Percentiles rank a stretch among this genome's conserved stretches.
Conservation (phyloP, 2,797 vertebrate species). For the Platalea minor region DNA sequence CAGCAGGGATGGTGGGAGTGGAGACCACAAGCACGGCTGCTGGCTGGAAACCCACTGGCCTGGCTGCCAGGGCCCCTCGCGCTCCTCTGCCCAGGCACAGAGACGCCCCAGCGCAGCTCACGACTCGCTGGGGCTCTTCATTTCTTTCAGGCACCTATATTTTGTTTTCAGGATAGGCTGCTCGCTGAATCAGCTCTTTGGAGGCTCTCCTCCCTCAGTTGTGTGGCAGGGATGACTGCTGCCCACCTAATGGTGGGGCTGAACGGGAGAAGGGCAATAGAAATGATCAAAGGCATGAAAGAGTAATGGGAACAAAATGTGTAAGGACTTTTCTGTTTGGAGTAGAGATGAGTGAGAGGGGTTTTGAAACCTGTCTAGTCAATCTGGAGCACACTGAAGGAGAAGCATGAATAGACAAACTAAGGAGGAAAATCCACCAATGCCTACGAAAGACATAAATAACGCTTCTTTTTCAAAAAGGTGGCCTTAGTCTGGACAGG, state of each 20-base stretch:
- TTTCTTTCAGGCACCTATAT: not conserved
- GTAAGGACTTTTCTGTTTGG: not conserved
- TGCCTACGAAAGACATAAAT: not conserved
- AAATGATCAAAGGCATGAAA: not conserved
- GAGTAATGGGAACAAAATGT: not conserved
- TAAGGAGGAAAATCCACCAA: not conserved
- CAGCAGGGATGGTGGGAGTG: not conserved
- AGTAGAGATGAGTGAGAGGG: not conserved
- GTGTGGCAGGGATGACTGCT: not conserved
- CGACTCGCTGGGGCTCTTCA: accelerated
- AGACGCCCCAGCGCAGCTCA: not conserved
- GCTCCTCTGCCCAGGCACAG: not conserved
- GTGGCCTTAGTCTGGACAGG: not conserved
- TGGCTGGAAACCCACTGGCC: not conserved
- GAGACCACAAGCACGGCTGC: not conserved
- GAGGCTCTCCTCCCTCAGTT: not conserved
- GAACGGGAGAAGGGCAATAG: not conserved
- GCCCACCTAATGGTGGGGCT: not conserved
- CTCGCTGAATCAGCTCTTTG: not conserved
- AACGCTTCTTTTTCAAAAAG: not conserved
- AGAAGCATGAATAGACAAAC: not conserved
- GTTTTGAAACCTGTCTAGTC: not conserved
- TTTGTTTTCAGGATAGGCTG: not conserved
- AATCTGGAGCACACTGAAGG: not conserved
- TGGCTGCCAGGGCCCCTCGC: not conserved